These are phyloP conservation scores for Falco concolor DNA, from an alignment of 2,797 vertebrate genomes.

Conservation along the genomic window DNA sequence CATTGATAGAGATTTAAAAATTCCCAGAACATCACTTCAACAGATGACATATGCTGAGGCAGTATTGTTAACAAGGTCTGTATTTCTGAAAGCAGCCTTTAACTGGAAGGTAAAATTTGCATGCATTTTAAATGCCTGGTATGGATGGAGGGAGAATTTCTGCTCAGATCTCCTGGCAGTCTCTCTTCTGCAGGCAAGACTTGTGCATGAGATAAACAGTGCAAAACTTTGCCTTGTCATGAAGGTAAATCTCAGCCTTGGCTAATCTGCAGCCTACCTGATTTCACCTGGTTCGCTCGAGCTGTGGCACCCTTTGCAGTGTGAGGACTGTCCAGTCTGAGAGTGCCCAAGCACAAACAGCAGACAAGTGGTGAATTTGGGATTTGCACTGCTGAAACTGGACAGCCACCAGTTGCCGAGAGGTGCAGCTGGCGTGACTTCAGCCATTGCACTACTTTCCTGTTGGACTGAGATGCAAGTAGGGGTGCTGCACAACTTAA, in stretches of 20 bases:
- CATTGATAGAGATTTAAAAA: neutral
- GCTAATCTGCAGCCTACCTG: neutral
- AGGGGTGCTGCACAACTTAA: neutral
- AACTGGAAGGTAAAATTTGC: neutral
- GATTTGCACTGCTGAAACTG: neutral
- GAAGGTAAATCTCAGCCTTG: neutral
- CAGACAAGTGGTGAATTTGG: neutral
- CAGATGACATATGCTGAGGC: neutral
- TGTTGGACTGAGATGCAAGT: neutral
- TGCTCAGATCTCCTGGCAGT: neutral
- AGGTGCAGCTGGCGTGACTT: neutral
- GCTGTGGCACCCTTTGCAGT: neutral
- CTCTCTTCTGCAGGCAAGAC: neutral
- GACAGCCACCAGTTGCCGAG: neutral
- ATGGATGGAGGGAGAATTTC: neutral
- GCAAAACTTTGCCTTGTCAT: neutral
- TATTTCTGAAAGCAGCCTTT: neutral
- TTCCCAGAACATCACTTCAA: neutral
- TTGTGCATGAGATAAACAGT: neutral
- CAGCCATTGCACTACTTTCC: neutral
- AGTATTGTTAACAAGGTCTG: neutral
- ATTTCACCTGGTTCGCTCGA: neutral
- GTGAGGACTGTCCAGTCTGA: neutral
- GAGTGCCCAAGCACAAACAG: neutral
- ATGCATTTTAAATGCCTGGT: neutral